phyloP scores from a whole-genome alignment of 2,113 vertebrate genomes.

The Dendrocopos noguchii region DNA sequence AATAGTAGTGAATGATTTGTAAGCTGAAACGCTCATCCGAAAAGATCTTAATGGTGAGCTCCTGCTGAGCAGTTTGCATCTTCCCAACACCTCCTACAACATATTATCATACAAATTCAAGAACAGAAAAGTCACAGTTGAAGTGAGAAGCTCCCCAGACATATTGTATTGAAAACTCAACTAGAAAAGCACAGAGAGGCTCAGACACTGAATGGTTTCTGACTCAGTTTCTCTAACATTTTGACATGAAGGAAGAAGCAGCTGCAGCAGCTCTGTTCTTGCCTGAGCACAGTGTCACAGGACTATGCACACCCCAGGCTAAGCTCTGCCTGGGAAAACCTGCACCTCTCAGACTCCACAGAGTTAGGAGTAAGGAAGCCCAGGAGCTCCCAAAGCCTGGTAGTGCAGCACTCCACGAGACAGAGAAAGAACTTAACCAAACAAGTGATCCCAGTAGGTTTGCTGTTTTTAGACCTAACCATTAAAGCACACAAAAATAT shows the following conservation, averaged over 20 bases:
- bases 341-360: too few relatives aligned
- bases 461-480: neutral
- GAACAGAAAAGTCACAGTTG: neutral
- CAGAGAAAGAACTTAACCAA: neutral
- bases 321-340: neutral
- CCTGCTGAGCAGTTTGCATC: neutral
- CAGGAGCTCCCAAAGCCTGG: neutral
- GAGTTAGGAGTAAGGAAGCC: neutral
- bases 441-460: neutral
- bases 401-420: neutral
- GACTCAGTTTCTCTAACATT: neutral
- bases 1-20: neutral
- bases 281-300: neutral
- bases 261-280: neutral
- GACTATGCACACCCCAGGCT: fast-evolving
- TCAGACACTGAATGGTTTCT: neutral
- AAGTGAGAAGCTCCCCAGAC: neutral
- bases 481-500: neutral
- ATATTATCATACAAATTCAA: neutral
- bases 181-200: neutral
- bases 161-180: neutral
- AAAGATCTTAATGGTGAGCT: neutral
- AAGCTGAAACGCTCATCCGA: neutral
- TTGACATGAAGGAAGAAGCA: neutral
- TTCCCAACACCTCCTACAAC: neutral